Percentiles rank a stretch among this genome's conserved stretches.
Evolutionary conservation across 2,888 invertebrate genomes (phyloP).

Genomic region (Drosophila gaucha): DNA sequence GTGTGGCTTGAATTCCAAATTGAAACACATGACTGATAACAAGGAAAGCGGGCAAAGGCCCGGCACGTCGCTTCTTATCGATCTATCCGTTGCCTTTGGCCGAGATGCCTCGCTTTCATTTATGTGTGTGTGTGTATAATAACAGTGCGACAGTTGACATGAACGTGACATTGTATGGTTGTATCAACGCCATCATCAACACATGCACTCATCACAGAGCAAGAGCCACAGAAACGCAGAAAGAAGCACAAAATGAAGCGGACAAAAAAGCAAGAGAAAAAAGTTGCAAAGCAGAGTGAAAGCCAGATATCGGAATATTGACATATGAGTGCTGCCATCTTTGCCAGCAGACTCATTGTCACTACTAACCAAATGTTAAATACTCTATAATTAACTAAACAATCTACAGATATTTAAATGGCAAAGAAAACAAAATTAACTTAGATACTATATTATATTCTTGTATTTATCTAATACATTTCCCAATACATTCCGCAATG

Average conservation of each 20-base stretch:
- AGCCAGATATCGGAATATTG: constrained; percentile 13
- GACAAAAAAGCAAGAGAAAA: constrained; percentile 19
- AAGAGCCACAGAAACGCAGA: background rate
- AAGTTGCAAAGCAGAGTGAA: constrained; percentile 7
- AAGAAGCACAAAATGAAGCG: constrained; percentile 1
- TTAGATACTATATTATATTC: background rate
- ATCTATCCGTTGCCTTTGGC: constrained; percentile 1
- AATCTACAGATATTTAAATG: background rate
- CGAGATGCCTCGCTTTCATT: constrained; percentile 6
- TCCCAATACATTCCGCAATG: too few species aligned
- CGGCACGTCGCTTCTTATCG: constrained; percentile 4
- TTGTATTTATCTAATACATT: too few species aligned
- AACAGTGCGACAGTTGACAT: constrained; percentile 59
- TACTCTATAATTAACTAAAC: background rate
- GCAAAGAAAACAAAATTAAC: background rate
- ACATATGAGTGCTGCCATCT: constrained; percentile 2
- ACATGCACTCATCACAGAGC: constrained; percentile 53
- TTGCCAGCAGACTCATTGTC: background rate
- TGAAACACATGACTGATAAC: constrained; percentile 4
- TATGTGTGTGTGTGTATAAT: constrained; percentile 27
- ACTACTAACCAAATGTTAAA: background rate
- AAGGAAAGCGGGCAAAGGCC: background rate
- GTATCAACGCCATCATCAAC: constrained; percentile 65
- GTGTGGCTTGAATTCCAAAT: background rate
- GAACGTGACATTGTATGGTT: constrained; percentile 70